phyloP scores from a whole-genome alignment of 64 coral and sea anemone genomes.

The Catalaphyllia jardinei region DNA sequence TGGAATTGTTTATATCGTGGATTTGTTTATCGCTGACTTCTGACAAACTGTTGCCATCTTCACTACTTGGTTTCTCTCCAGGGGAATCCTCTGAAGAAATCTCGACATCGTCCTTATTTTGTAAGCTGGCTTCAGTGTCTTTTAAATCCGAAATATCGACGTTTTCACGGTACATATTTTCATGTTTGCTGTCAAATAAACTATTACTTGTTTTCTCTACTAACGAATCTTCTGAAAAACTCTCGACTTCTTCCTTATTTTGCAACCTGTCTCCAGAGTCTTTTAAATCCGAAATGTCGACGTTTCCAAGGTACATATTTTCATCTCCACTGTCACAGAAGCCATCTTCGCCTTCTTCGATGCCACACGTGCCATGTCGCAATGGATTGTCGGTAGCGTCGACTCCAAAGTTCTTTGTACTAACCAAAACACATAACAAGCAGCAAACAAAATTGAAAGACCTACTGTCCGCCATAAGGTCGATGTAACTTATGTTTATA shows the following conservation, averaged over 20 bases:
- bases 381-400: not conserved
- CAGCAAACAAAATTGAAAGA: not conserved
- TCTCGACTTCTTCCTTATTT: not conserved
- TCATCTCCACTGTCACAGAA: conserved; percentile 35
- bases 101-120: not conserved
- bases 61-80: not conserved
- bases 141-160: not conserved
- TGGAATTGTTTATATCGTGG: not conserved
- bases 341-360: conserved; percentile 24
- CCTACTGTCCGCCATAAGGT: not conserved
- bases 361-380: conserved; percentile 5
- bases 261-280: not conserved
- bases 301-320: conserved; percentile 11
- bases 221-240: not conserved
- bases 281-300: not conserved
- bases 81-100: not conserved
- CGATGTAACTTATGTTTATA: not conserved
- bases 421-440: not conserved
- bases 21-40: conserved; percentile 14
- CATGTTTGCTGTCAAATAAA: not conserved
- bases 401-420: not conserved
- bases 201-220: not conserved
- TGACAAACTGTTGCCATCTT: not conserved
- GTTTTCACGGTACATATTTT: conserved; percentile 26
- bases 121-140: not conserved